A percentile compares a stretch with the other conserved stretches of the same genome.
These are phyloP conservation scores for Caranx melampygus DNA, from an alignment of 2,113 vertebrate genomes.

Conservation along the genomic window DNA sequence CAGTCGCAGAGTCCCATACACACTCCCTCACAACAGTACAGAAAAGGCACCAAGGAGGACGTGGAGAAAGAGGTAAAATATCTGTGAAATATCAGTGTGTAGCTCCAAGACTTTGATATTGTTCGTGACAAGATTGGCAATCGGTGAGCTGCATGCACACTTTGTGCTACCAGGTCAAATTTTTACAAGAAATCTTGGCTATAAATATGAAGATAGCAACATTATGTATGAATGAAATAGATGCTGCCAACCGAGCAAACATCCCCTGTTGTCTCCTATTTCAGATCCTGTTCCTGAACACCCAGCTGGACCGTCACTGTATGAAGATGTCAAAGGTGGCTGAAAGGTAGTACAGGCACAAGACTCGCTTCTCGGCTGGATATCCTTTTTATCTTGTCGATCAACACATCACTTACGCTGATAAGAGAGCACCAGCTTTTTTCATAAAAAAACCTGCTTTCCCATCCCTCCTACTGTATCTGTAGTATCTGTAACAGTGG, in stretches of 20 bases:
- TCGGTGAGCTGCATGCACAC: not conserved
- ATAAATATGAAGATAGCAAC: not conserved
- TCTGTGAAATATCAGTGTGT: not conserved
- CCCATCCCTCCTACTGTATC: constrained; percentile 20
- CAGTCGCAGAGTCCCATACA: constrained; percentile 94
- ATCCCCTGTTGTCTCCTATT: constrained; percentile 12
- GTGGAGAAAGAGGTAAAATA: constrained; percentile 90
- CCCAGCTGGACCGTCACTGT: constrained; percentile 96
- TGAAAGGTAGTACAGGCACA: constrained; percentile 87
- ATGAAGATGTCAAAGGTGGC: constrained; percentile 99
- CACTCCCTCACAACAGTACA: constrained; percentile 85
- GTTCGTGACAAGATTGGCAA: constrained; percentile 1
- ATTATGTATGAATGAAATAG: too few species aligned
- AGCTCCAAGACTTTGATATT: not conserved
- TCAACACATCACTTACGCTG: not conserved
- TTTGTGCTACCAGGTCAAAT: not conserved
- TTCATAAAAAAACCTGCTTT: not conserved
- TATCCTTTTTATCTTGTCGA: not conserved
- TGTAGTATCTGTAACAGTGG: not conserved
- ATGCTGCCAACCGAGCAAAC: not conserved
- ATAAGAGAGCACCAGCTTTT: not conserved
- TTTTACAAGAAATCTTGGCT: not conserved
- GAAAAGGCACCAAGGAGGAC: constrained; percentile 95
- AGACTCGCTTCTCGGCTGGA: not conserved
- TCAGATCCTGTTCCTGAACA: constrained; percentile 94